phyloP scores from a whole-genome alignment of 2,797 vertebrate species.

The Miopithecus talapoin region DNA sequence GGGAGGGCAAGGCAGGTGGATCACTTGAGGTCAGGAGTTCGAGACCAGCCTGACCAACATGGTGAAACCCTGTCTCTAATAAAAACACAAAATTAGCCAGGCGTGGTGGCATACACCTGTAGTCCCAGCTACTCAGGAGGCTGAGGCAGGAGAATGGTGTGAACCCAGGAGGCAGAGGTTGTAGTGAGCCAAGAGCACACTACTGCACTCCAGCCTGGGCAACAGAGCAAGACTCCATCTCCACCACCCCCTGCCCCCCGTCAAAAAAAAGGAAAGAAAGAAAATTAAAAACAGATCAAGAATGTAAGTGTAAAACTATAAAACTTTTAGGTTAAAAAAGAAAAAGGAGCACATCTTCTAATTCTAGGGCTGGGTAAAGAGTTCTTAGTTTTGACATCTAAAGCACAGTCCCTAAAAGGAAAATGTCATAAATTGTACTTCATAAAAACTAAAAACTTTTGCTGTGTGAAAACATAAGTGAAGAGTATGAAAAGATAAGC shows the following conservation, averaged over 20 bases:
- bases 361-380: background rate
- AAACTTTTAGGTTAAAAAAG: background rate
- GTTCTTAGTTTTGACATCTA: constrained; percentile 3
- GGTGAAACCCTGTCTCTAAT: background rate
- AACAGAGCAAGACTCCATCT: background rate
- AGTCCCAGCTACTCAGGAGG: background rate
- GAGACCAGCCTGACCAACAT: background rate
- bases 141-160: background rate
- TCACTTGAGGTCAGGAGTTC: background rate
- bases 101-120: background rate
- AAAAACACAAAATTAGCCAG: background rate
- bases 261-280: no score
- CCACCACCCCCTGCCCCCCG: no score
- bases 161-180: background rate
- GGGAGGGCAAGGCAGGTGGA: background rate
- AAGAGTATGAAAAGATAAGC: background rate
- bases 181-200: background rate
- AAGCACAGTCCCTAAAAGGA: background rate
- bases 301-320: background rate
- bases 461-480: background rate
- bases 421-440: constrained; percentile 8
- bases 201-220: background rate
- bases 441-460: constrained; percentile 26
- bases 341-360: background rate
- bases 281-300: background rate